Percentiles rank a stretch among this genome's conserved stretches.
phyloP scores from a whole-genome alignment of 30 jellyfish, hydroid and myxozoan genomes.

The Rhopilema esculentum region DNA sequence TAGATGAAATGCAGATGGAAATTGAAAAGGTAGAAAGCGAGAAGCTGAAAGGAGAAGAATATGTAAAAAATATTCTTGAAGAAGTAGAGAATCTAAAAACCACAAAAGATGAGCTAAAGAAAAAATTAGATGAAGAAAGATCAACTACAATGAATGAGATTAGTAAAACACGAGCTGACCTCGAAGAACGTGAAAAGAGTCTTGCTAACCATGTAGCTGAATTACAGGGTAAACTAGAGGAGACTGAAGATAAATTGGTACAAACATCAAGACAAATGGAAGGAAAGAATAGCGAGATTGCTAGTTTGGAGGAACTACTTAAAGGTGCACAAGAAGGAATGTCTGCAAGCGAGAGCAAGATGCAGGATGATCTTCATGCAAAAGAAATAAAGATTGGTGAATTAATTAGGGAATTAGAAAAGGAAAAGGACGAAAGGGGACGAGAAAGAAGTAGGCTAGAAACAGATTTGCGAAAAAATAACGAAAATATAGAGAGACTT shows the following conservation, averaged over 20 bases:
- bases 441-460: slow-evolving; percentile 24
- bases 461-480: background rate
- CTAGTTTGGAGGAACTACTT: slow-evolving; percentile 36
- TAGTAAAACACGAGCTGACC: background rate
- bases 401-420: slow-evolving; percentile 17
- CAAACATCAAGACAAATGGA: slow-evolving; percentile 55
- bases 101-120: slow-evolving; percentile 19
- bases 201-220: slow-evolving; percentile 23
- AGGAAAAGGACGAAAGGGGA: slow-evolving; percentile 44
- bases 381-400: slow-evolving; percentile 25
- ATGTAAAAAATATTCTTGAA: background rate
- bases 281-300: slow-evolving; percentile 51
- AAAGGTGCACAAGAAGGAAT: slow-evolving; percentile 47
- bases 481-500: slow-evolving; percentile 2
- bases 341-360: slow-evolving; percentile 21
- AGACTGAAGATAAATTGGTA: slow-evolving; percentile 20
- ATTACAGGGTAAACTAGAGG: slow-evolving; percentile 7
- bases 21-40: slow-evolving; percentile 22
- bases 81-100: slow-evolving; percentile 29
- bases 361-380: slow-evolving; percentile 36
- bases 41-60: slow-evolving; percentile 10
- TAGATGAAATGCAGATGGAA: slow-evolving; percentile 18
- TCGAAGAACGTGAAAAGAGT: slow-evolving; percentile 31
- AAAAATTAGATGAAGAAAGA: slow-evolving; percentile 41
- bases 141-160: background rate